phyloP scores from a whole-genome alignment of 2,797 vertebrate species.

The Kryptolebias ocellatus region DNA sequence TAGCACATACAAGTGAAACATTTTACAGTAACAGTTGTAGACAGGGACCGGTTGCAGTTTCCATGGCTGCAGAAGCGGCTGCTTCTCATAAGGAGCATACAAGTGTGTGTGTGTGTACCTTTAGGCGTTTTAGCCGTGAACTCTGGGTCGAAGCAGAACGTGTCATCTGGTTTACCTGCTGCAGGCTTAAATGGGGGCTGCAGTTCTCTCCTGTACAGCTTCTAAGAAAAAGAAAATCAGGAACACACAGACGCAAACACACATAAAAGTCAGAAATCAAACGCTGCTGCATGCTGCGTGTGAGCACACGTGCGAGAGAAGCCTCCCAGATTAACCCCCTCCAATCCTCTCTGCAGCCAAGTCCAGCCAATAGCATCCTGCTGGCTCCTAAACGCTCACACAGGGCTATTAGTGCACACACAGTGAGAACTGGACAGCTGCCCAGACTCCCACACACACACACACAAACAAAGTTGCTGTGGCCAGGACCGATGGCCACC shows the following conservation, averaged over 20 bases:
- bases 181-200: conserved; percentile 97
- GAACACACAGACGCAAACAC: conserved; percentile 1
- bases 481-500: conserved; percentile 67
- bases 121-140: conserved; percentile 99
- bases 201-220: conserved; percentile 94
- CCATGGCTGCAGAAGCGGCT: conserved; percentile 56
- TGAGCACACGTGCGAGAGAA: conserved; percentile 45
- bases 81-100: conserved; percentile 23
- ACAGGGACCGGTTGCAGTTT: conserved; percentile 39
- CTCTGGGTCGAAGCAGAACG: conserved; percentile 98
- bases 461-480: conserved; percentile 50
- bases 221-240: conserved; percentile 73
- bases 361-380: conserved; percentile 70
- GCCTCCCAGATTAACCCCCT: conserved; percentile 69
- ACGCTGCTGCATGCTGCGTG: conserved; percentile 20
- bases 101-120: conserved; percentile 80
- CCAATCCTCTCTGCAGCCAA: conserved; percentile 52
- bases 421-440: conserved; percentile 75
- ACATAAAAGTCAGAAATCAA: conserved; percentile 36
- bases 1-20: conserved; percentile 13
- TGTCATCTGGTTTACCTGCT: conserved; percentile 96
- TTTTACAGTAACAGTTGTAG: conserved; percentile 15
- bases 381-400: conserved; percentile 77
- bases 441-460: conserved; percentile 69
- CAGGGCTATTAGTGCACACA: conserved; percentile 76